Percentiles rank a stretch among this genome's conserved stretches.
These are phyloP conservation scores for Caerostris darwini DNA, from an alignment of 1,140 invertebrate genomes.

Conservation along the genomic window DNA sequence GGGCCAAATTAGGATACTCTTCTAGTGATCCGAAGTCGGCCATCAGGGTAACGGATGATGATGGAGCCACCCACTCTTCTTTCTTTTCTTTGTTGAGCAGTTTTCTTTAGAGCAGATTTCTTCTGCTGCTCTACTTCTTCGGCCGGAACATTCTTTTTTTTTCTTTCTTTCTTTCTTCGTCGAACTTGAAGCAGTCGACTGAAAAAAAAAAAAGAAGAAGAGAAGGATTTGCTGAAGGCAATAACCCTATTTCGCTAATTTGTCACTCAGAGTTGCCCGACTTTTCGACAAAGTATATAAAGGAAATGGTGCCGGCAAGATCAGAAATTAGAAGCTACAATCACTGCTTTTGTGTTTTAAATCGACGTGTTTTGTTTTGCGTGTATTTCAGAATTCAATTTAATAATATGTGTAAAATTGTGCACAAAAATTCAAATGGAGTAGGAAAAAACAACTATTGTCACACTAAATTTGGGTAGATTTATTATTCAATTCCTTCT, in stretches of 20 bases:
- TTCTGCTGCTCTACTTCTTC: conserved; percentile 1
- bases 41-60: conserved; percentile 45
- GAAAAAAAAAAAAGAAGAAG: no score
- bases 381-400: no score
- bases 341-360: no score
- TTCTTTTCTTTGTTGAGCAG: neutral
- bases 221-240: conserved; percentile 4
- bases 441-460: no score
- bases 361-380: no score
- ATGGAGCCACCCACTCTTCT: neutral
- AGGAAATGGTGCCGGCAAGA: neutral
- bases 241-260: conserved; percentile 30
- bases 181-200: neutral
- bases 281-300: neutral
- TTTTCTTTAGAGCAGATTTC: conserved; percentile 2
- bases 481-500: no score
- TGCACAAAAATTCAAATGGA: no score
- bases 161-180: neutral
- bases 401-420: no score
- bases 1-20: conserved; percentile 9
- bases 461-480: no score
- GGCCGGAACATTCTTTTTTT: neutral
- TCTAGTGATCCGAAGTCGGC: neutral
- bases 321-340: no score
- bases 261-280: neutral